A percentile compares a stretch with the other conserved stretches of the same genome.
Conservation (phyloP, 1,140 invertebrate species). For the Telenomus remus region DNA sequence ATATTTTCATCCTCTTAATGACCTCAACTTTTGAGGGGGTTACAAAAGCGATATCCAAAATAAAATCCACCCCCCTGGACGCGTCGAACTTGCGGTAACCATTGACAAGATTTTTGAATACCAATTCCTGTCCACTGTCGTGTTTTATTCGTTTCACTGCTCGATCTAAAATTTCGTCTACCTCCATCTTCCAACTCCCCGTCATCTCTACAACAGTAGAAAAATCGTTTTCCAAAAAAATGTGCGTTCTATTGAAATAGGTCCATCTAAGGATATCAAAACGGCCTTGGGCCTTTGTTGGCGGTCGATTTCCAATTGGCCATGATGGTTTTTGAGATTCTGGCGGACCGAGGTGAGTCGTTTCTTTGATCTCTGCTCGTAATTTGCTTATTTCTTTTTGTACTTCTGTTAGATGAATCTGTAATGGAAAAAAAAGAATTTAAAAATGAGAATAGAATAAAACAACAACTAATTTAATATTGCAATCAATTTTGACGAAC, state of each 20-base stretch:
- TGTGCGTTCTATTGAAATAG: constrained; percentile 88
- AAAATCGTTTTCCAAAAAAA: constrained; percentile 84
- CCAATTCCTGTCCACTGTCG: constrained; percentile 76
- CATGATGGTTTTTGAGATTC: constrained; percentile 78
- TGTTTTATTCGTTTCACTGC: constrained; percentile 77
- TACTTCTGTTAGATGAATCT: constrained; percentile 75
- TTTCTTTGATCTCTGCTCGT: constrained; percentile 70
- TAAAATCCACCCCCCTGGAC: constrained; percentile 91
- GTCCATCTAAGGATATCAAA: constrained; percentile 92
- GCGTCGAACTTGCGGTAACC: constrained; percentile 92
- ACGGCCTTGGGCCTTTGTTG: constrained; percentile 81
- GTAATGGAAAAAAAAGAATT: constrained; percentile 47
- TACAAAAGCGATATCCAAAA: constrained; percentile 83
- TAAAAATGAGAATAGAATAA: constrained; percentile 9
- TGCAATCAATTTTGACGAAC: constrained; percentile 67
- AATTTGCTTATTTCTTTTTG: constrained; percentile 75
- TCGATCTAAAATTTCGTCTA: constrained; percentile 80
- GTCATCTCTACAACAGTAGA: constrained; percentile 77
- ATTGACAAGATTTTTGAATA: constrained; percentile 81
- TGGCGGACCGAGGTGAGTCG: constrained; percentile 70
- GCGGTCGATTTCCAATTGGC: constrained; percentile 86
- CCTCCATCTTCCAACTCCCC: constrained; percentile 80
- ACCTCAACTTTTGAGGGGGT: constrained; percentile 66
- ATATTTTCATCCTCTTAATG: constrained; percentile 79
- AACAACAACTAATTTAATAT: too few relatives aligned